phyloP scores from a whole-genome alignment of 2,888 invertebrate genomes.

The Autographa gamma region DNA sequence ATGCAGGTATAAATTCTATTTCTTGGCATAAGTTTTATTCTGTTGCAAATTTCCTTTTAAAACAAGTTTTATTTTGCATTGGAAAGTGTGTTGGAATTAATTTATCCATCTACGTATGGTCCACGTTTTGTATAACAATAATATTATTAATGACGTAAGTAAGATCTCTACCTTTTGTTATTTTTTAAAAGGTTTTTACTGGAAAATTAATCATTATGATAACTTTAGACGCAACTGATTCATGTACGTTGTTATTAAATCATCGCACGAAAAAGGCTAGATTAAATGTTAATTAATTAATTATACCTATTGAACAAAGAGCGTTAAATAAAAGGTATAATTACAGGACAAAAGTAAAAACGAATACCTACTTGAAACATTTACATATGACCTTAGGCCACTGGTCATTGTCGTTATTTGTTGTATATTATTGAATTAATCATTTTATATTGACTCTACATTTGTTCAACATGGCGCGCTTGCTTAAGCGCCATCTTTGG shows the following conservation, averaged over 20 bases:
- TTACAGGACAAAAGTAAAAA: no score
- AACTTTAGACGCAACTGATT: no score
- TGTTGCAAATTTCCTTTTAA: not conserved
- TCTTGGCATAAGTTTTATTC: not conserved
- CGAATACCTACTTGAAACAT: no score
- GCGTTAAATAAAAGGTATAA: no score
- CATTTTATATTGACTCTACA: not conserved
- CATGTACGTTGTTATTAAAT: no score
- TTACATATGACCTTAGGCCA: no score
- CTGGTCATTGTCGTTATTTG: no score
- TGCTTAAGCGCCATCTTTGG: conserved; percentile 46
- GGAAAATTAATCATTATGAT: not conserved
- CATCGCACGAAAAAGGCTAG: no score
- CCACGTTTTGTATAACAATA: not conserved
- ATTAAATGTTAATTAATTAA: no score
- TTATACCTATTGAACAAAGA: no score
- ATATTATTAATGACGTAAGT: not conserved
- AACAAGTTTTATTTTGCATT: not conserved
- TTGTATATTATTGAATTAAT: not conserved
- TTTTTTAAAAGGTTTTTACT: not conserved
- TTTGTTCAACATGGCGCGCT: not conserved
- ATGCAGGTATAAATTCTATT: no score
- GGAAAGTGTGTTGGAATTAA: not conserved
- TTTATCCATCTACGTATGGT: not conserved
- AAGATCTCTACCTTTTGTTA: not conserved